Base-by-base conservation (phyloP, 2,797 vertebrate species). In the Myiothlypis coronata region DNA sequence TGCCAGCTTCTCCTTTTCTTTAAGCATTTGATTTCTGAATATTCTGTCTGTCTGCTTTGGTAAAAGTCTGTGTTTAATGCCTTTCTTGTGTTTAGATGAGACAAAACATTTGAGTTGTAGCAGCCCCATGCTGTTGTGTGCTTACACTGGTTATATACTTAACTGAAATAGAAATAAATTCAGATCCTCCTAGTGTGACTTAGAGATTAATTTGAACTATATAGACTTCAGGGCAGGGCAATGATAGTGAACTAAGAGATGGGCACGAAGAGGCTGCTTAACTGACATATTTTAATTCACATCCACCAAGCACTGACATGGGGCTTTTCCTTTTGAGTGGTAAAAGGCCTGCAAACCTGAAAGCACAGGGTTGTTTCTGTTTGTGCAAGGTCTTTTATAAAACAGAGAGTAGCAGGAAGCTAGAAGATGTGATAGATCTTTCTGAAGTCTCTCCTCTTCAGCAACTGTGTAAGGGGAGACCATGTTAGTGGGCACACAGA, bases 341-440 rank as follows among this genome's bases (percentile, higher is more conserved):
- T 35, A 49, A 55, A 71, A 71, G 69, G 4, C 21, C 27, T 57
- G 39, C 11, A 8, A 84, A 67, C 23, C 65, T 80, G 30, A 60
- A 7, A 56, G 24, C 15, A 46, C 12, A 47, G 72, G 13, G 17
- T 34, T 39, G 1, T 53, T 92, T 19, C 16, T 23, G 5, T 69
- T 76, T 47, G 20, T 57, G 17, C 8, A 50, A 44, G 20, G 22
- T 34, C 6, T 68, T 37, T 46, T 63, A 3, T 21, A 70, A 89
- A 75, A 64, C 2, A 63, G 22, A 49, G 21, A 39, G 11, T 15
- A 26, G 4, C 61, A 76, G 46, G 30, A 89, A 80, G 4, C 34
- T 16, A 34, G 44, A n/a, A 89, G 26, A 67, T 14, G 6, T 37
- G 52, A n/a, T 4, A 0, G 0, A 15, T 47, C 8, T 50, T 76